phyloP scores from a whole-genome alignment of 1,140 invertebrate genomes.

The Mizuhopecten yessoensis region DNA sequence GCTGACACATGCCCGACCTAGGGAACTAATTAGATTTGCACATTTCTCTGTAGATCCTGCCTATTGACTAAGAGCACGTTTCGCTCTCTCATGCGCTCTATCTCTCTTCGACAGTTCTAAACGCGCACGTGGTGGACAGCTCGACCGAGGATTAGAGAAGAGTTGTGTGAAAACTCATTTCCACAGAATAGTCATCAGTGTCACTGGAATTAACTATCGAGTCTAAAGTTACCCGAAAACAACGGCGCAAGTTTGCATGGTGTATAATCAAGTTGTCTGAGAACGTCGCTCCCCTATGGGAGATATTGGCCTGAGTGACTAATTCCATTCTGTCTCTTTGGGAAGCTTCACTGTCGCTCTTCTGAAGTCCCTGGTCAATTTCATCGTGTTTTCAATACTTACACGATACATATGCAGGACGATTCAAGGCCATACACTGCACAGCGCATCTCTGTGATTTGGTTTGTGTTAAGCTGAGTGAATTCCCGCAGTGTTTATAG shows the following conservation, averaged over 20 bases:
- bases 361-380: not conserved
- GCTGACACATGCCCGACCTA: conserved; percentile 7
- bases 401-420: not conserved
- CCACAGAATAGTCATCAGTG: conserved; percentile 5
- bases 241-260: not conserved
- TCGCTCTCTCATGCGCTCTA: not conserved
- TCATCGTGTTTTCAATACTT: not conserved
- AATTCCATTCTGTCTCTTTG: too few species aligned
- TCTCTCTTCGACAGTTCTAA: not conserved
- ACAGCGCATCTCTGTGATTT: not conserved
- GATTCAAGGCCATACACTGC: not conserved
- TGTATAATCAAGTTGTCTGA: conserved; percentile 8
- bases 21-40: conserved; percentile 27
- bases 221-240: not conserved
- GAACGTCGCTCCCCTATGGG: not conserved
- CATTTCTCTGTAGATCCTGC: conserved; percentile 16
- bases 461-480: not conserved
- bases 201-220: not conserved
- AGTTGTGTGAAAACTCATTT: not conserved
- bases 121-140: conserved; percentile 2
- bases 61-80: not conserved
- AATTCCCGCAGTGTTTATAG: not conserved
- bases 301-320: not conserved
- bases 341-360: not conserved
- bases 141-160: not conserved